Base-by-base conservation (phyloP, 2,888 invertebrate genomes). In the Leptogaster cylindrica region DNA sequence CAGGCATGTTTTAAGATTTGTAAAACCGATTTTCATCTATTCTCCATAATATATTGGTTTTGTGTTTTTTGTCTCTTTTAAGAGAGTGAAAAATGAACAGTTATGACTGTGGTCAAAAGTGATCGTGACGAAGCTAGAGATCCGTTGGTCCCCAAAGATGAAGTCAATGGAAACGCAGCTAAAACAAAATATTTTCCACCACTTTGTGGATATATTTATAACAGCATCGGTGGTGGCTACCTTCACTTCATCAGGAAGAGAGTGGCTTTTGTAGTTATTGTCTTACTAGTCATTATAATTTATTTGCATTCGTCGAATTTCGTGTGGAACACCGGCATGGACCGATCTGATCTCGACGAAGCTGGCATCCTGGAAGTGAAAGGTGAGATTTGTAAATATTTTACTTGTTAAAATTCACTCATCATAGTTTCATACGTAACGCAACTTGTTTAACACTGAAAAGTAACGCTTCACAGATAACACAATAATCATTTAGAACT, bases 301-400 rank as follows among this genome's bases (percentile, higher is more conserved):
- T 73, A 73, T 71, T 50, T 80, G 70, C 75, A 77, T 74, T 65
- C 77, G 70, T 67, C 75, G 67, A 63, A 68, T 67, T 72, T 73
- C 70, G 70, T 61, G 39, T 65, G 75, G 70, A 71, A 73, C 67
- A 28, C 39, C 12, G 70, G 71, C 1, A 70, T 73, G 2, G 76
- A 77, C 36, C 70, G 74, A 58, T 74, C 78, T 5, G 73, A 74
- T 3, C 77, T 79, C 3, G 70, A 76, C 67, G 78, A 76, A 67
- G 80, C 80, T 20, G 77, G 75, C 71, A 78, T 78, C 10, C 73
- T 76, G 67, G 79, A 78, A 67, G 78, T 78, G 78, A 79, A 77
- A 74, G 80, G 80, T 80, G 70, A 72, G 74, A 68, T 18, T 65
- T 14, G 14, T 28, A 27, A 14, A 41, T 44, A 23, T 18, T n/a